A percentile compares a stretch with the other conserved stretches of the same genome.
phyloP scores from a whole-genome alignment of 2,797 vertebrate species.

The Uromys caudimaculatus region DNA sequence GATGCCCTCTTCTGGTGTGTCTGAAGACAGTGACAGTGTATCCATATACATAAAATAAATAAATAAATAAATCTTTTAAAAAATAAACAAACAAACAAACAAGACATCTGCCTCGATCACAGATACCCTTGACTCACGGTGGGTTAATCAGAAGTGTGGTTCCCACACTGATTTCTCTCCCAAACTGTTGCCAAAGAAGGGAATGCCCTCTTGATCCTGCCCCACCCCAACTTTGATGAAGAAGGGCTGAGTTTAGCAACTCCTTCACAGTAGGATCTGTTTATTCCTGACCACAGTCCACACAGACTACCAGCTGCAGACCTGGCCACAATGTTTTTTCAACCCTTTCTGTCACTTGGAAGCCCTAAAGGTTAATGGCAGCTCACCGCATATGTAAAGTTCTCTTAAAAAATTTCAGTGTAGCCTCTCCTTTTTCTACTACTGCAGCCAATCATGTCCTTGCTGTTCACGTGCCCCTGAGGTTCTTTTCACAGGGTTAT shows the following conservation, averaged over 20 bases:
- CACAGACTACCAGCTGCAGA: not conserved
- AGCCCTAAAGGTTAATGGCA: not conserved
- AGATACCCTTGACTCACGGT: not conserved
- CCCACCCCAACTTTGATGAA: not conserved
- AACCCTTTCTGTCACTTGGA: not conserved
- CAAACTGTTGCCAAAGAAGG: not conserved
- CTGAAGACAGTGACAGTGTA: no score
- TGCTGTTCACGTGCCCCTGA: not conserved
- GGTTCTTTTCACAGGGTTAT: not conserved
- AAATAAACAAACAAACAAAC: no score
- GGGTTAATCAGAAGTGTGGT: not conserved
- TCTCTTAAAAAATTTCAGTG: not conserved
- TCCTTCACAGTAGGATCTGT: not conserved
- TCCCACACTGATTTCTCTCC: not conserved
- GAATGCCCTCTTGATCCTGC: not conserved
- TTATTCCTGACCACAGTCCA: not conserved
- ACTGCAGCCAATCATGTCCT: not conserved
- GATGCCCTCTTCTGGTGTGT: no score
- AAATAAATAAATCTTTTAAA: no score
- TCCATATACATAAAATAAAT: no score
- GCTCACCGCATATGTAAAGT: not conserved
- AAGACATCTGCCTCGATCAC: not conserved
- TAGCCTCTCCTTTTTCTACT: slow-evolving; percentile 1
- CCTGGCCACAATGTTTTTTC: not conserved
- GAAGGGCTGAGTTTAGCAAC: not conserved